Base-by-base conservation (phyloP, 1,140 invertebrate genomes). In the Ctenoplectra terminalis region DNA sequence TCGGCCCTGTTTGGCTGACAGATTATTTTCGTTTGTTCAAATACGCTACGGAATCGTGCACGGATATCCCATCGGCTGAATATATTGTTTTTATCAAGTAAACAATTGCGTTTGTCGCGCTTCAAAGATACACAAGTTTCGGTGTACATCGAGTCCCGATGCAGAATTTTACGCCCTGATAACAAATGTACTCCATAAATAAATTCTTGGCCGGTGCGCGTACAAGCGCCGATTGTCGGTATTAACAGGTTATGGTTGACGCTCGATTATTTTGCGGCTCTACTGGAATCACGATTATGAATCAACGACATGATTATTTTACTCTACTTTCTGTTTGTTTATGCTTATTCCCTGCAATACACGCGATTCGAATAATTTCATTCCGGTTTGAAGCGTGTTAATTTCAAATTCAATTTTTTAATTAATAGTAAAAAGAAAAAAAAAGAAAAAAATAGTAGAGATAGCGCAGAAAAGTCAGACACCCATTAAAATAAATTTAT, bases 111-210 rank as follows among this genome's bases (percentile, higher is more conserved):
- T n/a, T 46, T 0, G 29, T 34, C 48, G 17, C 48, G 48, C 0
- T 26, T n/a, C 15, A 1, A 54, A 52, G 31, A 20, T 46, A 52
- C 66, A 13, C 66, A 31, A 34, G n/a, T 40, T 43, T 29, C 20
- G 11, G 31, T n/a, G 11, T 52, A n/a, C 11, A 20, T 43, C 23
- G 26, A 26, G 66, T 20, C 40, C n/a, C 26, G 37, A 13, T 40
- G 48, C 20, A 86, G 84, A 90, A 91, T 91, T 92, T 92, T 86
- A n/a, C 89, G 87, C 80, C 85, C 83, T 74, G 89, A 69, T 88
- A 90, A 92, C 87, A 90, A 93, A 92, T 91, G 92, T 83, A 83
- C 64, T 83, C 85, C 88, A 90, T 92, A 92, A 91, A 92, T 92
- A 92, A 90, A 92, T 91, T 84, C 86, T 71, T 67, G 26, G 8